Percentiles rank a stretch among this genome's conserved stretches.
Conservation (phyloP, 2,113 vertebrate species). For the human (Homo sapiens) region DNA sequence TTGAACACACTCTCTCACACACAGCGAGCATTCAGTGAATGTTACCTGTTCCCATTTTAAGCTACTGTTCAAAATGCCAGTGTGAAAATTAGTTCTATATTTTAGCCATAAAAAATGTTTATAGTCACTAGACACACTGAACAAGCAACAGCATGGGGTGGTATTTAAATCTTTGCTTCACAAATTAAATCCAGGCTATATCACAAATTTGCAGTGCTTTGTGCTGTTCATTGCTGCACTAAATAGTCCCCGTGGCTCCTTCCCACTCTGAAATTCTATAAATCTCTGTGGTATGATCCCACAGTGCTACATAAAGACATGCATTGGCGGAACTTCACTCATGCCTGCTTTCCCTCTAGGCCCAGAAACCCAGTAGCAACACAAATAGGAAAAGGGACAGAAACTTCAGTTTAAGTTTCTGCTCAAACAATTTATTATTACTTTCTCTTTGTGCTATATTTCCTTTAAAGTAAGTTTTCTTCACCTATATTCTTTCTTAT, state of each 20-base stretch:
- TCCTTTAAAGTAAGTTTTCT: not conserved
- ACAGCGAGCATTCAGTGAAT: not conserved
- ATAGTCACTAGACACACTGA: not conserved
- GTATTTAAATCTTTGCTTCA: not conserved
- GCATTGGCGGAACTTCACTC: rapidly evolving
- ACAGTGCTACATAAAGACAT: not conserved
- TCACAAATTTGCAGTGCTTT: not conserved
- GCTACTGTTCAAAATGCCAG: not conserved
- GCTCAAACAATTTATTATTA: not conserved
- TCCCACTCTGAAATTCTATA: not conserved
- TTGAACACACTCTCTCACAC: not conserved
- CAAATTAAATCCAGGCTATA: not conserved
- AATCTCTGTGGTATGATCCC: not conserved
- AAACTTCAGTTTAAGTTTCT: not conserved
- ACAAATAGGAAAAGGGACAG: not conserved
- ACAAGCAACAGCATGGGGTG: not conserved
- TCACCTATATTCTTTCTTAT: not conserved
- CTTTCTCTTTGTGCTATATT: not conserved
- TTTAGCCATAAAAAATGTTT: not conserved
- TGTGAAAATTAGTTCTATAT: not conserved
- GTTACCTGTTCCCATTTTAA: not conserved
- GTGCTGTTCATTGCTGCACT: not conserved
- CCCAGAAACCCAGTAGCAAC: not conserved
- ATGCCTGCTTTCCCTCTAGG: not conserved
- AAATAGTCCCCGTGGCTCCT: not conserved